Evolutionary conservation across 2,888 invertebrate species (phyloP).

Genomic region (Tenthredo amoena): DNA sequence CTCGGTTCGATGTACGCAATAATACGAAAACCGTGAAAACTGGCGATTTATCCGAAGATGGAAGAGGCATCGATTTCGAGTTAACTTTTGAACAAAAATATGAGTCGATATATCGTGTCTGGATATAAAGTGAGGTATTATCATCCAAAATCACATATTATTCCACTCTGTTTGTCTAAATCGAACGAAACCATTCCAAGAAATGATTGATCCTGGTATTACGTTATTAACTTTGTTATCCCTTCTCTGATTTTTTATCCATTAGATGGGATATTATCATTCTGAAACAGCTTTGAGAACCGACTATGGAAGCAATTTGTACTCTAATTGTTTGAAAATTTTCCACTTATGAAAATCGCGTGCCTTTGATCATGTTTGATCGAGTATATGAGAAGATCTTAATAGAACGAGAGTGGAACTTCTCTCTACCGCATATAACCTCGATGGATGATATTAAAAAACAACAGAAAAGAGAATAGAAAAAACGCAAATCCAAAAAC

Average conservation of each 20-base stretch:
- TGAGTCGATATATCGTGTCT: background rate
- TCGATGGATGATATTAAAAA: background rate
- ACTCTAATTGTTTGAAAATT: background rate
- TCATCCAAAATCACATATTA: background rate
- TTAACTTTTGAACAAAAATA: background rate
- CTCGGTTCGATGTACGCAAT: background rate
- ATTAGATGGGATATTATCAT: background rate
- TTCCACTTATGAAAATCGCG: background rate
- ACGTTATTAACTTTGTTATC: background rate
- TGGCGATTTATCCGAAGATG: background rate
- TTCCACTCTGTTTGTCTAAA: background rate
- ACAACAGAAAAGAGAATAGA: background rate
- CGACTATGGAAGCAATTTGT: background rate
- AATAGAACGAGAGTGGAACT: background rate
- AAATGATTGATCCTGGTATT: background rate
- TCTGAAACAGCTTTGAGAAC: background rate
- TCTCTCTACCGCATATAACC: background rate
- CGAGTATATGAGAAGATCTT: background rate
- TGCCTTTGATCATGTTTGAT: too few relatives aligned
- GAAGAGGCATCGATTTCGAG: background rate
- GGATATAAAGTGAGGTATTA: background rate
- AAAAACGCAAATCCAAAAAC: constrained; percentile 17
- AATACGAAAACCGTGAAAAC: background rate
- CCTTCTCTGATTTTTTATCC: background rate
- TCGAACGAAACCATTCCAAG: background rate